These are phyloP conservation scores for Sinhomidia bicolor DNA, from an alignment of 2,888 invertebrate genomes.

Conservation along the genomic window DNA sequence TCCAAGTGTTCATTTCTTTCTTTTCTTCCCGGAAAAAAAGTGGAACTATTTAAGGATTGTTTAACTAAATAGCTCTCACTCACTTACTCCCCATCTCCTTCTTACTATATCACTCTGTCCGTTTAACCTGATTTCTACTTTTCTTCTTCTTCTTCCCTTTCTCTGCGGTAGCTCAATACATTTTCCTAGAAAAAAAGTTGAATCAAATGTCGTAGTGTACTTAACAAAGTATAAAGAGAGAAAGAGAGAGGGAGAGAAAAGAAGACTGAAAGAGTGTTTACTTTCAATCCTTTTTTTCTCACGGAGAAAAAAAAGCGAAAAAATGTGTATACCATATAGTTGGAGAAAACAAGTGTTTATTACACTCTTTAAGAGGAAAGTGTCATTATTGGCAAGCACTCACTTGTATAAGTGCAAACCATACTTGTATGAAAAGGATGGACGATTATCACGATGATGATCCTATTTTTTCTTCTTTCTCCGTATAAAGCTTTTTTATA, in stretches of 20 bases:
- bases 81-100: background rate
- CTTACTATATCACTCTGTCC: background rate
- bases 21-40: background rate
- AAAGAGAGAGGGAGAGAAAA: background rate
- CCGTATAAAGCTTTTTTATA: too few species aligned
- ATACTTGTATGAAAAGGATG: background rate
- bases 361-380: background rate
- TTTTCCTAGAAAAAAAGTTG: background rate
- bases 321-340: background rate
- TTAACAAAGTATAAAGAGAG: background rate
- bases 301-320: too few species aligned
- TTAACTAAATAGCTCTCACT: background rate
- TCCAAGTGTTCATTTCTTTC: conserved; percentile 40
- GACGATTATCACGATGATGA: background rate
- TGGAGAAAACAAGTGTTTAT: conserved; percentile 22
- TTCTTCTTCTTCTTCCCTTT: background rate
- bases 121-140: conserved; percentile 60
- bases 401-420: background rate
- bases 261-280: background rate
- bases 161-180: background rate
- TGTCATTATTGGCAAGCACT: background rate
- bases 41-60: conserved; percentile 39
- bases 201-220: conserved; percentile 27
- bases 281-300: conserved; percentile 23
- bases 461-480: too few species aligned